Evolutionary conservation across 2,797 vertebrate species (phyloP).

Genomic region (Eidolon dupreanum): DNA sequence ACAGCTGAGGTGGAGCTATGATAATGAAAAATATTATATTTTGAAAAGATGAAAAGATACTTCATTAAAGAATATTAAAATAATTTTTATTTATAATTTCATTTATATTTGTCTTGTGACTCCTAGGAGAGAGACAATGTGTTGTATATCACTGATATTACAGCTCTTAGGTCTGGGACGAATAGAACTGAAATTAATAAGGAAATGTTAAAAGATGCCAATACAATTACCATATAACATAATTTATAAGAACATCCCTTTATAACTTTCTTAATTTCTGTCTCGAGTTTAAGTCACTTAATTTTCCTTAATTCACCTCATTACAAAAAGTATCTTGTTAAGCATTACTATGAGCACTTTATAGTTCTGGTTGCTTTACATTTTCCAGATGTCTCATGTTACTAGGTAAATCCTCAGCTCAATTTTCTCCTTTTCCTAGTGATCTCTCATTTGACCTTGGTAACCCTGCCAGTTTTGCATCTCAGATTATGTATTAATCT

Average conservation of each 20-base stretch:
- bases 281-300: neutral
- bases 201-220: neutral
- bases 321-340: neutral
- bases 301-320: neutral
- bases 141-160: neutral
- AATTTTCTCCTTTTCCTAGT: neutral
- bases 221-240: neutral
- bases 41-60: neutral
- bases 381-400: neutral
- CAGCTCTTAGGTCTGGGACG: neutral
- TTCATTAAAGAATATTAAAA: neutral
- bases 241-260: neutral
- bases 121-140: neutral
- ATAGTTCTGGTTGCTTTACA: neutral
- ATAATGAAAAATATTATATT: neutral
- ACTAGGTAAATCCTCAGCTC: neutral
- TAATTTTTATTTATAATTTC: neutral
- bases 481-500: constrained; percentile 6
- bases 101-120: neutral
- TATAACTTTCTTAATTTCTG: neutral
- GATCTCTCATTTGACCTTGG: neutral
- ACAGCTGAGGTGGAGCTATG: neutral
- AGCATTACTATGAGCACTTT: neutral
- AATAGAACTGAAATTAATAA: neutral
- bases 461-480: neutral